These are phyloP conservation scores for Formica selysi DNA, from an alignment of 1,140 invertebrate species.

Conservation along the genomic window DNA sequence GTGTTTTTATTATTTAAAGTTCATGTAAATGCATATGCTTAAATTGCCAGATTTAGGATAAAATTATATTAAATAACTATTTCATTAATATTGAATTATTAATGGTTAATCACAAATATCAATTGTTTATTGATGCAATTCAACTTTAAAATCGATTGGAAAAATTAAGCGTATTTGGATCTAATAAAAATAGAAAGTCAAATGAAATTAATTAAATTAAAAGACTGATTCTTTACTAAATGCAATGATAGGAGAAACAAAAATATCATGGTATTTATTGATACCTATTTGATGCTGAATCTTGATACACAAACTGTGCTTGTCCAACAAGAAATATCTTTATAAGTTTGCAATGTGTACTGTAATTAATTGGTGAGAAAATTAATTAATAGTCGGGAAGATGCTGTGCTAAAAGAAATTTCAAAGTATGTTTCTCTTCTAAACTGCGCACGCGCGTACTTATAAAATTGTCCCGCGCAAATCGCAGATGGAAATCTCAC, in stretches of 20 bases:
- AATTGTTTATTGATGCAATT: conserved; percentile 12
- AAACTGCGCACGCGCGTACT: conserved; percentile 14
- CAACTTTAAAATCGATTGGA: neutral
- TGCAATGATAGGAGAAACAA: neutral
- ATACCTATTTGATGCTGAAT: neutral
- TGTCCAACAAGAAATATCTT: neutral
- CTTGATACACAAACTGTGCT: neutral
- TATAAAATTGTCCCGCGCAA: conserved; percentile 21
- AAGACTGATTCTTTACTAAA: neutral
- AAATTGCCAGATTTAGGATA: neutral
- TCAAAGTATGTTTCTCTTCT: no score
- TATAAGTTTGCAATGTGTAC: neutral
- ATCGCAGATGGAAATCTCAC: neutral
- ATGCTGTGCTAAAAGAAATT: neutral
- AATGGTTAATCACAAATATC: neutral
- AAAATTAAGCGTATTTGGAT: conserved; percentile 8
- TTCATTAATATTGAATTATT: conserved; percentile 34
- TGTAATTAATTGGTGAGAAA: neutral
- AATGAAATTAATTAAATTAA: neutral
- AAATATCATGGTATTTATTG: neutral
- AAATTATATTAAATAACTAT: conserved; percentile 5
- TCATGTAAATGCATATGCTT: neutral
- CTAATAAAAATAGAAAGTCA: neutral
- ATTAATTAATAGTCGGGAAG: neutral
- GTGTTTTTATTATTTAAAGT: neutral